Evolutionary conservation across 2,113 vertebrate species (phyloP).

Genomic region (Chaetodon trifascialis): DNA sequence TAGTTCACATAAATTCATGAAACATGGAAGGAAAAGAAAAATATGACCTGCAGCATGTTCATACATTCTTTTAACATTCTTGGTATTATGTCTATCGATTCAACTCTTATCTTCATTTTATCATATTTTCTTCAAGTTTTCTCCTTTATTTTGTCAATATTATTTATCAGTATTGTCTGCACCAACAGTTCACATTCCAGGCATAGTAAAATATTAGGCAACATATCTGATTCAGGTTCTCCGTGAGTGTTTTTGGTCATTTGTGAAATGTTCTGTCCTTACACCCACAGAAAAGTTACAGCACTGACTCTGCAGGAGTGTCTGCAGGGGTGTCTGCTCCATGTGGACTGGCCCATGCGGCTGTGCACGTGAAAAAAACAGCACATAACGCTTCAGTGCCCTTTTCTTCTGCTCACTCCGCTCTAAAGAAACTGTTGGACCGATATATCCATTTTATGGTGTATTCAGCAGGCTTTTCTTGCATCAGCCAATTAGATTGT

Average conservation of each 20-base stretch:
- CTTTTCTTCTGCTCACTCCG: constrained; percentile 4
- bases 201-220: not conserved
- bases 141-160: not conserved
- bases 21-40: not conserved
- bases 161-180: not conserved
- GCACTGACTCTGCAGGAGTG: not conserved
- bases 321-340: constrained; percentile 19
- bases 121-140: not conserved
- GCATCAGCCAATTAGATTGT: not conserved
- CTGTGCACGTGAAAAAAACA: constrained; percentile 42
- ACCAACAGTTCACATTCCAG: not conserved
- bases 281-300: not conserved
- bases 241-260: constrained; percentile 23
- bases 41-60: not conserved
- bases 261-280: constrained; percentile 6
- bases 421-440: not conserved
- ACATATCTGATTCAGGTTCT: constrained; percentile 12
- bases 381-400: constrained; percentile 16
- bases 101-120: not conserved
- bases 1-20: not conserved
- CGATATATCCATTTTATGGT: not conserved
- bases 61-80: not conserved
- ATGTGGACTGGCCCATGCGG: constrained; percentile 11
- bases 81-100: not conserved
- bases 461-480: constrained; percentile 1